Evolutionary conservation across 1,140 invertebrate species (phyloP).

Genomic region (Dinothrombium tinctorium): DNA sequence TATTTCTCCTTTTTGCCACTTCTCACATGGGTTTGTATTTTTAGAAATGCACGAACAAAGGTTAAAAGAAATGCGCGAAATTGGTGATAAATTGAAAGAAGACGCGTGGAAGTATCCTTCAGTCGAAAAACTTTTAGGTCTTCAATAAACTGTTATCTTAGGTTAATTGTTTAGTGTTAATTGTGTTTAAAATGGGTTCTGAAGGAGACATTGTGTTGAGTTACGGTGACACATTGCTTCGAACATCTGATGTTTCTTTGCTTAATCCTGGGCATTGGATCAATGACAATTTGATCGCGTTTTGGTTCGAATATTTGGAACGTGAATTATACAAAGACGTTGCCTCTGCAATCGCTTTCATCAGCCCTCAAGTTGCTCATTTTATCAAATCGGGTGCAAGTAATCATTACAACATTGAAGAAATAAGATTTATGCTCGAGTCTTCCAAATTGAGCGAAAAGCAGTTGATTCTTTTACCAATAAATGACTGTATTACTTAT

Average conservation of each 20-base stretch:
- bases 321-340: slow-evolving; percentile 33
- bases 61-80: slow-evolving; percentile 10
- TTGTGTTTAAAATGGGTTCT: not conserved
- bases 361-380: slow-evolving; percentile 66
- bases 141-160: too few species aligned
- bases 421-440: slow-evolving; percentile 42
- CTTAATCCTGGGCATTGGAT: slow-evolving; percentile 55
- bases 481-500: slow-evolving; percentile 46
- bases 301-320: slow-evolving; percentile 71
- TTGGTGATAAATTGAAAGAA: slow-evolving; percentile 15
- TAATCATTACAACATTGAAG: slow-evolving; percentile 28
- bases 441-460: slow-evolving; percentile 37
- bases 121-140: slow-evolving; percentile 12
- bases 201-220: slow-evolving; percentile 34
- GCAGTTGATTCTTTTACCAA: slow-evolving; percentile 54
- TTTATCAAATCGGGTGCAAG: slow-evolving; percentile 32
- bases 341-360: slow-evolving; percentile 37
- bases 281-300: slow-evolving; percentile 65
- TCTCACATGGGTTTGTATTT: too few species aligned
- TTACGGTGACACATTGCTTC: slow-evolving; percentile 51
- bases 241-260: slow-evolving; percentile 45
- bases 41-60: slow-evolving; percentile 12
- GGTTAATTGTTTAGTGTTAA: too few species aligned
- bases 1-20: too few species aligned
- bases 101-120: slow-evolving; percentile 14